Base-by-base conservation (phyloP, 2,113 vertebrate species). In the Protomyctophum bolini region DNA sequence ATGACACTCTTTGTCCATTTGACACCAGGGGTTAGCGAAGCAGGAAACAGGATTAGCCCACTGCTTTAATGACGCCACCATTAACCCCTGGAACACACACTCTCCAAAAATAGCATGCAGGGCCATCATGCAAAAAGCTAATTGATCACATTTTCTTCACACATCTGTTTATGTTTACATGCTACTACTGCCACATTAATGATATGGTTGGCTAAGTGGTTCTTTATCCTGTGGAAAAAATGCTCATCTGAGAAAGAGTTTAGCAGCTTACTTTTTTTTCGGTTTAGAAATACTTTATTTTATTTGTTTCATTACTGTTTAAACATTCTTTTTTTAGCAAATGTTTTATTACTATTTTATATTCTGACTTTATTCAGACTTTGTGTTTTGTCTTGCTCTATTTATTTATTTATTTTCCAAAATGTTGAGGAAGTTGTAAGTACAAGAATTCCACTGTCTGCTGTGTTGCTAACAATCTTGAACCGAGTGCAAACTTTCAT, bases 41-140 rank as follows among this genome's bases (percentile, higher is more conserved):
- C 96, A 97, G 97, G 97, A 98, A 98, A 92, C 92, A 73, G 52
- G 94, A 93, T 94, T 92, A 88, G 93, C 90, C 90, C 86, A 89
- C 88, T 91, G 93, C 93, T 96, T 97, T 95, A 95, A 95, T 96
- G 94, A 96, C 94, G 92, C 94, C 87, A 74, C 93, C 94, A 98
- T 97, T 97, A 96, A 94, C 93, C 81, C 88, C 88, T 85, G 89
- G 88, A 91, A 90, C 83, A 75, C 90, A 87, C 89, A 56, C 65
- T 67, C 80, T 86, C 95, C 95, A 96, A 95, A 96, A 97, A 97
- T 98, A 98, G 96, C 87, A n/a, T n/a, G n/a, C n/a, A 86, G 80
- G 89, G 88, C 90, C 80, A 91, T 90, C 90, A 91, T 78, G 87
- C 90, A 75, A 66, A 68, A 84, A 65, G 83, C 76, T 80, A 80